These are phyloP conservation scores for Brachionus sp. DNA, from an alignment of 1,140 invertebrate species.

Conservation along the genomic window DNA sequence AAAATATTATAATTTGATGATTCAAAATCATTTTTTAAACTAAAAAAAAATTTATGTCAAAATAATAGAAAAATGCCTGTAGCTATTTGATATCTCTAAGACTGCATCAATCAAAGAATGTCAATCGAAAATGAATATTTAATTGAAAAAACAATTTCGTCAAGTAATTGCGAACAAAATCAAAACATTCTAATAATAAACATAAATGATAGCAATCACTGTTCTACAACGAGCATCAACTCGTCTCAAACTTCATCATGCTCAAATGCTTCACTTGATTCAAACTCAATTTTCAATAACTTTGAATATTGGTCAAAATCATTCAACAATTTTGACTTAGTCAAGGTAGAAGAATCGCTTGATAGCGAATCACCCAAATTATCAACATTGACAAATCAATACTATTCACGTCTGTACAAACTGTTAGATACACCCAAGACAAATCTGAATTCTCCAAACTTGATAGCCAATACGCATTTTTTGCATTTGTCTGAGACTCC, in stretches of 20 bases:
- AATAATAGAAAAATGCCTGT: not conserved
- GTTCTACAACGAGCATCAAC: not conserved
- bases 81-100: not conserved
- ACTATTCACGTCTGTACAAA: not conserved
- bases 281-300: not conserved
- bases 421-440: not conserved
- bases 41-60: not conserved
- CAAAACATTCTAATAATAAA: slow-evolving; percentile 17
- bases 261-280: slow-evolving; percentile 36
- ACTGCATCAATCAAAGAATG: not conserved
- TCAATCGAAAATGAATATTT: slow-evolving; percentile 30
- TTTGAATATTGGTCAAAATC: slow-evolving; percentile 41
- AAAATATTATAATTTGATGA: not conserved
- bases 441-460: not conserved
- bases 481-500: not conserved
- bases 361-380: not conserved
- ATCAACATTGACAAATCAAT: not conserved
- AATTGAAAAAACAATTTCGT: slow-evolving; percentile 19
- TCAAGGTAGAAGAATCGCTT: not conserved
- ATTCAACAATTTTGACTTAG: slow-evolving; percentile 19
- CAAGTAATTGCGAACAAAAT: not conserved
- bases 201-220: not conserved
- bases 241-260: not conserved
- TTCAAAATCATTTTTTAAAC: not conserved
- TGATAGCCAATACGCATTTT: not conserved